These are phyloP conservation scores for Xenus cinereus DNA, from an alignment of 2,113 vertebrate genomes.

Conservation along the genomic window DNA sequence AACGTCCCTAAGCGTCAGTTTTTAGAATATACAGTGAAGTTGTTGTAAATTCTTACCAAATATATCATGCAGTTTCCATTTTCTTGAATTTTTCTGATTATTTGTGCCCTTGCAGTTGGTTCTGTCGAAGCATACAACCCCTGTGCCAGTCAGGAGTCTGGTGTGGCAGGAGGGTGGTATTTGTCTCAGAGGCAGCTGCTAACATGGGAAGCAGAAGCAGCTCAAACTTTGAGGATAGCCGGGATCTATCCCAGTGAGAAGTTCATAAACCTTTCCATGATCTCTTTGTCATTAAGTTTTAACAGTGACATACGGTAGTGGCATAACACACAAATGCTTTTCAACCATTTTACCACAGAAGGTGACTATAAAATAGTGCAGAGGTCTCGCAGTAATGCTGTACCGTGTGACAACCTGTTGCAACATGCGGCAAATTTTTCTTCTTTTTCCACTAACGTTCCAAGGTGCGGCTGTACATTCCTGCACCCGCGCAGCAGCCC, in stretches of 20 bases:
- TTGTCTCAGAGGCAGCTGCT: not conserved
- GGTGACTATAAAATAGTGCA: not conserved
- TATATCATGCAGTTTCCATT: not conserved
- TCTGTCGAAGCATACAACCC: accelerated
- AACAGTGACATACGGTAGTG: not conserved
- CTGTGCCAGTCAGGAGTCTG: not conserved
- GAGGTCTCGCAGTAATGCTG: accelerated
- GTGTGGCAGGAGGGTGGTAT: not conserved
- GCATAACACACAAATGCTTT: not conserved
- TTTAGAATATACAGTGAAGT: not conserved
- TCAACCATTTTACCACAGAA: not conserved
- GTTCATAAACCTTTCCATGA: not conserved
- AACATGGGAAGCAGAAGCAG: not conserved
- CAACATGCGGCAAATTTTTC: not conserved
- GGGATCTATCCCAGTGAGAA: not conserved
- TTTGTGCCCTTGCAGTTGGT: not conserved
- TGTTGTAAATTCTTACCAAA: not conserved
- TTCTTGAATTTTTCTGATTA: not conserved
- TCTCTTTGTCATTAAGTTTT: not conserved
- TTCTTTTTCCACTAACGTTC: accelerated
- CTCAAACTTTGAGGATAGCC: not conserved
- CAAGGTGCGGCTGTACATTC: not conserved
- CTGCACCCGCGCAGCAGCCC: not conserved
- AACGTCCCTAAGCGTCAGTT: accelerated
- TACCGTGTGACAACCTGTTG: not conserved